Evolutionary conservation across 2,797 vertebrate species (phyloP).

Genomic region (Lagorchestes hirsutus): DNA sequence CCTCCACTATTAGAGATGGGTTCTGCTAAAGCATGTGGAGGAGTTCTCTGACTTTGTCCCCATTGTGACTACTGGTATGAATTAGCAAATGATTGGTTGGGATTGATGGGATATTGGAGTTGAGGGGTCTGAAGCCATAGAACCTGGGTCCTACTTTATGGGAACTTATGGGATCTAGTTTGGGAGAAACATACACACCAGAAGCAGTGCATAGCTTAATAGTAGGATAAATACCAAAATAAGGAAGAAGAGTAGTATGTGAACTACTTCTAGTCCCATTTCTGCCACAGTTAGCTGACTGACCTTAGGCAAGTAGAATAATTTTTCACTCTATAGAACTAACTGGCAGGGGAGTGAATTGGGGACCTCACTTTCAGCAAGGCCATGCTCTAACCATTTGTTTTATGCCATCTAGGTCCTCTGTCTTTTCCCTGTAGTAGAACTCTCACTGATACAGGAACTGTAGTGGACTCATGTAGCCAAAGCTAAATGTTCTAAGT

Average conservation of each 20-base stretch:
- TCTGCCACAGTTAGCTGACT: not conserved
- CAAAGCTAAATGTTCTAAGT: not conserved
- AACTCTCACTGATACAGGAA: not conserved
- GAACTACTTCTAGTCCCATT: not conserved
- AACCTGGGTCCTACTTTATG: not conserved
- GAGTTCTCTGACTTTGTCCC: constrained; percentile 3
- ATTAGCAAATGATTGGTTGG: not conserved
- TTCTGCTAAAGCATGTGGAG: not conserved
- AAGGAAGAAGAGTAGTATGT: not conserved
- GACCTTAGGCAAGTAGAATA: not conserved
- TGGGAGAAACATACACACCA: not conserved
- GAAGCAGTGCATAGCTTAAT: not conserved
- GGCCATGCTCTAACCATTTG: not conserved
- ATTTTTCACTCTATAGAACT: constrained; percentile 14
- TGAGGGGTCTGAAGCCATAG: not conserved
- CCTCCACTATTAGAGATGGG: not conserved
- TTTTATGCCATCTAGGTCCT: not conserved
- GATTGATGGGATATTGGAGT: not conserved
- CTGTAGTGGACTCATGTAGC: not conserved
- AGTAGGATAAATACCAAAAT: not conserved
- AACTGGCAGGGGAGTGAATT: not conserved
- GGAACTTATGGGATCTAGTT: not conserved
- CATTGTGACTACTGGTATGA: not conserved
- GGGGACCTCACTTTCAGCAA: not conserved
- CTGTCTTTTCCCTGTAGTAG: not conserved